These are phyloP conservation scores for Ophiodon elongatus DNA, from an alignment of 2,113 vertebrate species.

Conservation along the genomic window DNA sequence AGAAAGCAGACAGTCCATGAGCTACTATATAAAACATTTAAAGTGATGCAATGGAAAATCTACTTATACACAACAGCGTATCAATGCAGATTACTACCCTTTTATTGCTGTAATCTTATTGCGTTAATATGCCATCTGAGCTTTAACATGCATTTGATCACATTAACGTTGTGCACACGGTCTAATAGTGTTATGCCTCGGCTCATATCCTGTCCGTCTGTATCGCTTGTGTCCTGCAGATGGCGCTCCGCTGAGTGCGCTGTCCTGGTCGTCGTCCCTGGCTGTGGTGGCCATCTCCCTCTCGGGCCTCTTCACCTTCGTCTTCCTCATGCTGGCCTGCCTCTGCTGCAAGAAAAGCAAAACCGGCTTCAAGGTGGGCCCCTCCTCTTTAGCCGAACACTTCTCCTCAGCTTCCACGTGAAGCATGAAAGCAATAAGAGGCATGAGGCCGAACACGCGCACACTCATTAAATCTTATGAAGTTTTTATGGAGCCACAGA, in stretches of 20 bases:
- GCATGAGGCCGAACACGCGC: neutral
- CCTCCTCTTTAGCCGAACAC: conserved; percentile 27
- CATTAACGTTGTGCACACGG: neutral
- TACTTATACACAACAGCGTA: neutral
- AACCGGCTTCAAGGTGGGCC: conserved; percentile 92
- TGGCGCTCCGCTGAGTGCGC: conserved; percentile 90
- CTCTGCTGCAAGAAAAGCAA: conserved; percentile 96
- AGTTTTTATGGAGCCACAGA: neutral
- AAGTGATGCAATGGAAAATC: neutral
- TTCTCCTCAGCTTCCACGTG: neutral
- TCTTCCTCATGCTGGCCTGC: conserved; percentile 97
- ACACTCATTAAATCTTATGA: neutral
- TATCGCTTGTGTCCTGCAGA: conserved; percentile 82
- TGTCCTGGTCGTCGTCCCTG: conserved; percentile 94
- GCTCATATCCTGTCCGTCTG: neutral
- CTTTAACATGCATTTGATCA: neutral
- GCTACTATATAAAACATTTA: neutral
- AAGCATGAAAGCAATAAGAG: neutral
- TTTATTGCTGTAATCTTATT: neutral
- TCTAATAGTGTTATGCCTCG: neutral
- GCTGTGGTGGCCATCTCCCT: conserved; percentile 92
- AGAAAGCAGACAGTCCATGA: neutral
- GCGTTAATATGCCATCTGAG: neutral
- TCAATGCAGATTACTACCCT: neutral
- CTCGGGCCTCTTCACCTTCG: conserved; percentile 92